Base-by-base conservation (phyloP, 2,797 vertebrate genomes). In the Clarias laeviceps region DNA sequence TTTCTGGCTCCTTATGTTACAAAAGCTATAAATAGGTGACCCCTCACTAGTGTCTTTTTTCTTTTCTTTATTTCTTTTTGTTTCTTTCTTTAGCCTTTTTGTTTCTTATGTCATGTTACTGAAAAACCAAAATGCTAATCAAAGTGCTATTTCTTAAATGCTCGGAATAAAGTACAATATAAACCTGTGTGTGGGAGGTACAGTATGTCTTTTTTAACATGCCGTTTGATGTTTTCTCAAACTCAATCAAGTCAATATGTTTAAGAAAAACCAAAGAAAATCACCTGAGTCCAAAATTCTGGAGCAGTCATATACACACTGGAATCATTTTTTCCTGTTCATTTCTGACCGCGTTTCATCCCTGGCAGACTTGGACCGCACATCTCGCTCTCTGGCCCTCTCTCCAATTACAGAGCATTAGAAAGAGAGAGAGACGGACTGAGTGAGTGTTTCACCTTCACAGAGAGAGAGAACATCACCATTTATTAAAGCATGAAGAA, bases 401-500 rank as follows among this genome's bases (percentile, higher is more conserved):
- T 27, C 20, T 81, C 76, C 70, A 76, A 85, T 83, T 72, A 45
- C 32, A 8, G 29, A 22, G 29, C 84, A 76, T 86, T 79, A 83
- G 57, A 50, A 54, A 54, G 37, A 68, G 80, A 84, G 54, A 32
- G 56, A 6, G 80, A 82, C 50, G 11, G 64, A 68, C 18, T 29
- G 64, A 56, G 29, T 56, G 22, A 37, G 22, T 57, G 56, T 18
- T 74, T 74, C 69, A 74, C 57, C 69, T 83, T 83, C 24, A 61
- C 59, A 92, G 61, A 82, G 61, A 74, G 61, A 74, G 34, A 69
- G 80, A 76, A 85, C 80, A 90, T 87, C 82, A 84, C 24, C 62
- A 84, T 85, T 57, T 87, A 87, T 89, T 87, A 89, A 87, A 86
- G 82, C 88, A 83, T 34, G 83, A 86, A 86, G 84, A 88, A 88